Base-by-base conservation (phyloP, 1,140 invertebrate species). In the Copidosoma floridanum region DNA sequence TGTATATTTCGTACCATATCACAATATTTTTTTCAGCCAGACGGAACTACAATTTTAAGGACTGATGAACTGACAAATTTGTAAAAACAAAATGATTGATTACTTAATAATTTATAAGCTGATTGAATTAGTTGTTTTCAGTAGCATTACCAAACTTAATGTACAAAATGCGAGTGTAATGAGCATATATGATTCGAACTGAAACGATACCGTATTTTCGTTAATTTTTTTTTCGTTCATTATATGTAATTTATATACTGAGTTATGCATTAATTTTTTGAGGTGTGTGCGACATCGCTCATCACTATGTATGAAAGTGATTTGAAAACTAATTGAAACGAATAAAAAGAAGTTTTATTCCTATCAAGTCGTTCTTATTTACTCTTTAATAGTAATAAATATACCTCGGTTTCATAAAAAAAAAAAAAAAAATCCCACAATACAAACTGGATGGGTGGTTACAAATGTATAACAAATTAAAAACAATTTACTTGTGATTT, bases 1-100 rank as follows among this genome's bases (percentile, higher is more conserved):
- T 37, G 18, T 41, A 16, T 48, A 35, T 29, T 37, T 37, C 35
- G 21, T 61, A 41, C 37, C 37, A 37, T 37, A 65, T 54, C 11
- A 14, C 3, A 48, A 24, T 47, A 54, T 55, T n/a, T n/a, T 53
- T 60, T 47, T 53, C 57, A 59, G 35, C 32, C 38, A 61, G 12
- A 40, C 21, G 21, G 37, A 61, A 38, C 24, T 61, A 11, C 58
- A 38, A 65, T 23, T 60, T 40, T 66, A 57, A 65, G 65, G 66
- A 73, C 70, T 72, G 68, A 72, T 66, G 53, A 63, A 63, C 65
- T 60, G 48, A 66, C 61, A 53, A 70, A 70, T 70, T 69, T 68
- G 64, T 70, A 61, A 43, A 51, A n/a, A n/a, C n/a, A n/a, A n/a
- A 54, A 57, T 60, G 52, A 56, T 67, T 73, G 51, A 71, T 70